Percentiles rank a stretch among this genome's conserved stretches.
Evolutionary conservation across 2,113 vertebrate genomes (phyloP).

Genomic region (Limnothrissa miodon): DNA sequence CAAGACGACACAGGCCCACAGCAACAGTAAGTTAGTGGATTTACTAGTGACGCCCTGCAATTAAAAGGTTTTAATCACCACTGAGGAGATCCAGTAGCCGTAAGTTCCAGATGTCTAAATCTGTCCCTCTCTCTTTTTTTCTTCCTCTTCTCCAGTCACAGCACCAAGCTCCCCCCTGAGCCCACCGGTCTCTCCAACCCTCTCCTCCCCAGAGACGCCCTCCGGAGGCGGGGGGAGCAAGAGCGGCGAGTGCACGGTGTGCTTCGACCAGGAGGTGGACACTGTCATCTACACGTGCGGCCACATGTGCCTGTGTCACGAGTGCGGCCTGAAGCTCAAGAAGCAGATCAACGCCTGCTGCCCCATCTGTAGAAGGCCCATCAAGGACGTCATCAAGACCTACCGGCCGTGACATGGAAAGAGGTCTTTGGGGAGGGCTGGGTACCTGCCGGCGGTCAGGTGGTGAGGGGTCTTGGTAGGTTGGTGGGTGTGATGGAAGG

Average conservation of each 20-base stretch:
- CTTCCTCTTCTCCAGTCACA: slow-evolving; percentile 74
- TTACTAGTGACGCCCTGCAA: neutral
- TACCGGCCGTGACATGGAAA: slow-evolving; percentile 83
- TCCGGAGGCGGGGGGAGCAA: slow-evolving; percentile 67
- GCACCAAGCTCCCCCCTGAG: slow-evolving; percentile 96
- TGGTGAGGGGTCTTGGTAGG: slow-evolving; percentile 29
- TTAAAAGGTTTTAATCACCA: neutral
- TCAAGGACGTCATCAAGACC: slow-evolving; percentile 98
- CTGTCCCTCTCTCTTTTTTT: neutral
- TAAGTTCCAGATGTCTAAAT: neutral
- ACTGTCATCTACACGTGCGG: slow-evolving; percentile 98
- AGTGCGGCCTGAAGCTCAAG: slow-evolving; percentile 92
- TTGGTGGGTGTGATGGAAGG: slow-evolving; percentile 23
- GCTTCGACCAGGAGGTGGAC: slow-evolving; percentile 97
- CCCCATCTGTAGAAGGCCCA: slow-evolving; percentile 93
- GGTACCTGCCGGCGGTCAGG: neutral
- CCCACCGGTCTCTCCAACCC: slow-evolving; percentile 81
- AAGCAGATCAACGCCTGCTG: slow-evolving; percentile 93
- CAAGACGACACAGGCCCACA: neutral
- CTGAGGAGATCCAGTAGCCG: no score
- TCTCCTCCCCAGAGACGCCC: slow-evolving; percentile 75
- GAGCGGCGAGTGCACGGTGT: slow-evolving; percentile 91
- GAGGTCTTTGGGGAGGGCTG: neutral
- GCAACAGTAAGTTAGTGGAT: neutral
- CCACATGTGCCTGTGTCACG: slow-evolving; percentile 97